Conservation (phyloP, 2,113 vertebrate species). For the Sorex araneus region DNA sequence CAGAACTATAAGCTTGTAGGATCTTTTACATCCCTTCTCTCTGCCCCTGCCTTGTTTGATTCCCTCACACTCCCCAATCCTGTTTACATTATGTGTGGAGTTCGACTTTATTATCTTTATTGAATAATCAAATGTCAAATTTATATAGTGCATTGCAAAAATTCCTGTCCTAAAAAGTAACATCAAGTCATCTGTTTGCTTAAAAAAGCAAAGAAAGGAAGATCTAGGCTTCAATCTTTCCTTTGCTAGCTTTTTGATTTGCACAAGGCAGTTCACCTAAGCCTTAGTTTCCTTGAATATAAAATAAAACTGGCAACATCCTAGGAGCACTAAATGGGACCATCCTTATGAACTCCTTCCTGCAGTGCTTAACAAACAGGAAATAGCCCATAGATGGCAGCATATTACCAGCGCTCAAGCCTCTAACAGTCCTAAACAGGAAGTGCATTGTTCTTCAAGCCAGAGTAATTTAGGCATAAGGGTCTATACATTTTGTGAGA, state of each 20-base stretch:
- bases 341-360: background rate
- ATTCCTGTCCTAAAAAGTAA: too few species aligned
- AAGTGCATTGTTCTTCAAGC: slow-evolving; percentile 44
- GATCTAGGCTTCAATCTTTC: background rate
- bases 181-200: too few species aligned
- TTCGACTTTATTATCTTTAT: too few species aligned
- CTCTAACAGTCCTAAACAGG: background rate
- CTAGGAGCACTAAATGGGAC: background rate
- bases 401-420: background rate
- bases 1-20: too few species aligned
- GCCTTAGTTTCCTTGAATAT: slow-evolving; percentile 3
- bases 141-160: too few species aligned
- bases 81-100: too few species aligned
- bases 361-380: slow-evolving; percentile 28
- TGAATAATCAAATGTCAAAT: too few species aligned
- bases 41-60: too few species aligned
- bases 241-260: background rate
- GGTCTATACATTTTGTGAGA: slow-evolving; percentile 36
- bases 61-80: too few species aligned
- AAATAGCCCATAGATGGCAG: slow-evolving; percentile 64
- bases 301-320: slow-evolving; percentile 42
- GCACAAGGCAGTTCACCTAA: slow-evolving; percentile 46
- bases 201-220: background rate
- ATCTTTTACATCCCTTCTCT: too few species aligned
- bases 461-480: slow-evolving; percentile 35